Evolutionary conservation across 2,888 invertebrate genomes (phyloP).

Genomic region (Trachelus tabidus): DNA sequence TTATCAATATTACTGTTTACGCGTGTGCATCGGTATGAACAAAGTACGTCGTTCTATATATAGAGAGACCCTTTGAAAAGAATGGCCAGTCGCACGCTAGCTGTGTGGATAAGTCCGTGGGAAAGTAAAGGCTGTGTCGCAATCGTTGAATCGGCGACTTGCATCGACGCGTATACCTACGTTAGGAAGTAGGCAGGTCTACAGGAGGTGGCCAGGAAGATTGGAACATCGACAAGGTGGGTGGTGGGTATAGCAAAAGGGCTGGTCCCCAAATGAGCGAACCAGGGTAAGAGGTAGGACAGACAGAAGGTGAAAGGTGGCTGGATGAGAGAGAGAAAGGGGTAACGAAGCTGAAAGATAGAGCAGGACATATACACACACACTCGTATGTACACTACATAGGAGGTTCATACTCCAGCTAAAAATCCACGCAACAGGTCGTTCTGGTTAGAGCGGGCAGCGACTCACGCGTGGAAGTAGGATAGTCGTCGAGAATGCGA

Average conservation of each 20-base stretch:
- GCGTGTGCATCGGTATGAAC: not conserved
- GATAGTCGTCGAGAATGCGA: conserved; percentile 2
- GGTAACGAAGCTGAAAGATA: conserved; percentile 4
- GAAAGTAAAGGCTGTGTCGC: not conserved
- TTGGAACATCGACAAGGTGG: not conserved
- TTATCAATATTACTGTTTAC: too few species aligned
- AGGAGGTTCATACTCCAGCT: conserved; percentile 22
- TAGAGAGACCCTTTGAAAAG: not conserved
- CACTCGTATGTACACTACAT: conserved; percentile 9
- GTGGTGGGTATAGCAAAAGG: not conserved
- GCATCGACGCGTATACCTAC: not conserved
- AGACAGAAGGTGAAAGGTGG: conserved; percentile 17
- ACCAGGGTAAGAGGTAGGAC: not conserved
- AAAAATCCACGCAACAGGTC: conserved; percentile 43
- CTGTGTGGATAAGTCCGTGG: not conserved
- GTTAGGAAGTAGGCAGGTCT: not conserved
- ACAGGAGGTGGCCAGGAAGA: not conserved
- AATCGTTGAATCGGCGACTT: not conserved
- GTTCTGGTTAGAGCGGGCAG: conserved; percentile 30
- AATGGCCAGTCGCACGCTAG: not conserved
- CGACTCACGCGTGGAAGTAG: conserved; percentile 12
- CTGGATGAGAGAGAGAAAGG: conserved; percentile 24
- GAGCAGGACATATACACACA: not conserved
- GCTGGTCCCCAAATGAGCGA: not conserved
- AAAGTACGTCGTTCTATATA: not conserved